Evolutionary conservation across 2,888 invertebrate genomes (phyloP).

Genomic region (Eupithecia insigniata): DNA sequence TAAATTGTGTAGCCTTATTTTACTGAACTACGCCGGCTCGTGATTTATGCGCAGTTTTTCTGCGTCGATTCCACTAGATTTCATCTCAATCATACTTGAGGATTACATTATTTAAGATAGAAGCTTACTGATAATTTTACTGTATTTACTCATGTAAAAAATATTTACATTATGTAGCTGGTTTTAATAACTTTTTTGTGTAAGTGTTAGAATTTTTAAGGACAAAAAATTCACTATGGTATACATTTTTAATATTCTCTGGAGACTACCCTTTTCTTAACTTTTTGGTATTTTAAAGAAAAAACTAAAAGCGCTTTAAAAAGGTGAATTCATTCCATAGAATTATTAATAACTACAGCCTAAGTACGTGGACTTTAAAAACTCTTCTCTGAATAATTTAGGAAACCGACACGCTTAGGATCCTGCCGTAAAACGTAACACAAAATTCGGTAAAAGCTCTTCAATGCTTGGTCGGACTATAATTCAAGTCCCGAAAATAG

Average conservation of each 20-base stretch:
- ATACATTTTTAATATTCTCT: constrained; percentile 1
- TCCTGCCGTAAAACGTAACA: constrained; percentile 78
- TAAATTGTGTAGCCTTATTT: constrained; percentile 30
- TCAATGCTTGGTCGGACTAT: constrained; percentile 81
- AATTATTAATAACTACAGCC: constrained; percentile 62
- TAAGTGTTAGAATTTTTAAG: neutral
- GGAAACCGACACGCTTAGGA: constrained; percentile 70
- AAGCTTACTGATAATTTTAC: neutral
- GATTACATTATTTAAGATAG: constrained; percentile 13
- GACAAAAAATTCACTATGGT: neutral
- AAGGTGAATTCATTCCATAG: constrained; percentile 49
- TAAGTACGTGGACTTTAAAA: constrained; percentile 61
- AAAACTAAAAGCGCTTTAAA: neutral
- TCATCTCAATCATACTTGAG: constrained; percentile 29
- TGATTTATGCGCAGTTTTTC: constrained; percentile 35
- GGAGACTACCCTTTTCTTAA: neutral
- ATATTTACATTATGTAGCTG: neutral
- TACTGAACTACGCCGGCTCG: constrained; percentile 26
- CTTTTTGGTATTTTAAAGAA: neutral
- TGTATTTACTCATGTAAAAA: neutral
- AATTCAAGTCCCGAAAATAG: constrained; percentile 82
- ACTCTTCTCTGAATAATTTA: constrained; percentile 76
- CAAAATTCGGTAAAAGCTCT: constrained; percentile 81
- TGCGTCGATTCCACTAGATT: constrained; percentile 29
- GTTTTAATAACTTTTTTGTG: neutral